Evolutionary conservation across 2,113 vertebrate genomes (phyloP).

Genomic region (Podilymbus podiceps): DNA sequence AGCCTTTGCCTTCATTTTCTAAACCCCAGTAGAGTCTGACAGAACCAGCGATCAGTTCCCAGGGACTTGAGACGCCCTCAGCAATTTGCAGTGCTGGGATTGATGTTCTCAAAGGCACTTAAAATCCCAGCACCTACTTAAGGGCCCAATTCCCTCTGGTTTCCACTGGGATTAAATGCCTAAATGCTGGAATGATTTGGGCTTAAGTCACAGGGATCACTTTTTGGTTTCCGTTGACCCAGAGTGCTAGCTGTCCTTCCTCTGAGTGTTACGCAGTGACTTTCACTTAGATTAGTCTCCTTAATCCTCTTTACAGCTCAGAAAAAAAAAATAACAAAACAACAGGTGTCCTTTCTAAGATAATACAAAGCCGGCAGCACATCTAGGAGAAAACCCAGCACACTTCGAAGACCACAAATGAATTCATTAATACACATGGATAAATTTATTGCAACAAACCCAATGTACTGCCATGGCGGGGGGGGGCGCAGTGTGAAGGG

Average conservation of each 20-base stretch:
- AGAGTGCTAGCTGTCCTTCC: background rate
- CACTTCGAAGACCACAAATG: background rate
- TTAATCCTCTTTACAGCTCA: background rate
- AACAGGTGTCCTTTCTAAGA: background rate
- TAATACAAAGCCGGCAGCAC: background rate
- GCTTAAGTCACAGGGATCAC: background rate
- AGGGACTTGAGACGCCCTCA: fast-evolving
- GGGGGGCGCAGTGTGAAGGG: background rate
- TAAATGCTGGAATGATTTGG: fast-evolving
- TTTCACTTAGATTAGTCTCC: background rate
- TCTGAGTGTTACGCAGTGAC: background rate
- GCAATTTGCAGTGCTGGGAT: background rate
- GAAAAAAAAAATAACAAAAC: too few relatives aligned
- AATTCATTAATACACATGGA: fast-evolving
- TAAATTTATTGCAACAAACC: background rate
- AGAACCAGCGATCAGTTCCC: background rate
- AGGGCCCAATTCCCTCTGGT: too few relatives aligned
- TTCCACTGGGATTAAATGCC: background rate
- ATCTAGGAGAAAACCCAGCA: background rate
- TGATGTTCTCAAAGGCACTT: background rate
- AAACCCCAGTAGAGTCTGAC: background rate
- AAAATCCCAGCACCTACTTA: background rate
- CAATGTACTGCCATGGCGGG: fast-evolving
- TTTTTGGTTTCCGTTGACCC: background rate
- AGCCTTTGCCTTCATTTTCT: fast-evolving